Percentiles rank a stretch among this genome's conserved stretches.
Evolutionary conservation across 2,113 vertebrate genomes (phyloP).

Genomic region (Malurus cyaneus): DNA sequence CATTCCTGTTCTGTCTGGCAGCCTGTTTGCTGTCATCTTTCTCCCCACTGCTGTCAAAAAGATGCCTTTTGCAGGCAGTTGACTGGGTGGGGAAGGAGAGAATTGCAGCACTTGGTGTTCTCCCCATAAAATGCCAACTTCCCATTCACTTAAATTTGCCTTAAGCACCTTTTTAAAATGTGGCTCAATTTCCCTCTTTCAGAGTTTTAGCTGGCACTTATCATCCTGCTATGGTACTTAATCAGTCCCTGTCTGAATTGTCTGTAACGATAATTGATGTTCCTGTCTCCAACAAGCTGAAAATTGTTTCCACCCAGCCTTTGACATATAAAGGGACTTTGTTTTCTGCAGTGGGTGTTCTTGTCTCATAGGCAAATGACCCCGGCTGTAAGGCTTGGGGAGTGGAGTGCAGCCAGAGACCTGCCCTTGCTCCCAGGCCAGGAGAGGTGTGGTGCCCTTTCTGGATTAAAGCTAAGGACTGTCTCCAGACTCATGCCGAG

Average conservation of each 20-base stretch:
- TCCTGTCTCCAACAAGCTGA: not conserved
- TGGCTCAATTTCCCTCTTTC: not conserved
- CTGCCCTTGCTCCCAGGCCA: not conserved
- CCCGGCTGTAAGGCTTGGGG: not conserved
- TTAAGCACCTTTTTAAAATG: not conserved
- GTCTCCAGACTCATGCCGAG: not conserved
- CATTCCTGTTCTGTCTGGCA: not conserved
- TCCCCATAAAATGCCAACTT: not conserved
- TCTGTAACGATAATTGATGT: not conserved
- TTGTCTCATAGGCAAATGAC: constrained; percentile 6
- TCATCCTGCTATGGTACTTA: not conserved
- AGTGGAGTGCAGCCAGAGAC: not conserved
- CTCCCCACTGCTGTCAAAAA: not conserved
- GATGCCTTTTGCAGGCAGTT: not conserved
- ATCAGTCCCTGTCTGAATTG: constrained; percentile 8
- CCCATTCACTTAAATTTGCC: not conserved
- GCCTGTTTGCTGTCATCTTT: not conserved
- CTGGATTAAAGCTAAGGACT: not conserved
- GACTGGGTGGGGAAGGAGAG: not conserved
- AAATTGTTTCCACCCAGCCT: not conserved
- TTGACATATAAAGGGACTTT: constrained; percentile 27
- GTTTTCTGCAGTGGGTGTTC: constrained; percentile 8
- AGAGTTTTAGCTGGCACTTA: not conserved
- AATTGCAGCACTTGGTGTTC: not conserved
- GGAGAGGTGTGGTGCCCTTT: constrained; percentile 18